Conservation (phyloP, 2,888 invertebrate genomes). For the Seira sanloemensis region DNA sequence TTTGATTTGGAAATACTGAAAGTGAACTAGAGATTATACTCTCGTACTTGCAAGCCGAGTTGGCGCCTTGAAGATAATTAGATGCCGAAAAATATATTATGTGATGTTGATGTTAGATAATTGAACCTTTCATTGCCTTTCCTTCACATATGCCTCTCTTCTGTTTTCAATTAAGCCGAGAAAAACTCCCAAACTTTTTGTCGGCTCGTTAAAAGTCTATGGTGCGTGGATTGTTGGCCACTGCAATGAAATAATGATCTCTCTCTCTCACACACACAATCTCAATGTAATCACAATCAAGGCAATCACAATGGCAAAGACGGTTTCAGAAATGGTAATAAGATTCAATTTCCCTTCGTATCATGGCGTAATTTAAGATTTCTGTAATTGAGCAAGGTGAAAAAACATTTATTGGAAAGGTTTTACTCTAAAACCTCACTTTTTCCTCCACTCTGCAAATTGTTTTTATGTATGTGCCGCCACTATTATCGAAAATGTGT, state of each 20-base stretch:
- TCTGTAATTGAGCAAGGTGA: not conserved
- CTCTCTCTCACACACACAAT: too few relatives aligned
- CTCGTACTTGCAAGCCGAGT: too few relatives aligned
- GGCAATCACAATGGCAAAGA: not conserved
- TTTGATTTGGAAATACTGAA: not conserved
- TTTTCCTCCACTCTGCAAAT: too few relatives aligned
- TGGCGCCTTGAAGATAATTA: constrained; percentile 7
- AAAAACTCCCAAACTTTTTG: not conserved
- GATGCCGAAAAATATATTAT: constrained; percentile 5
- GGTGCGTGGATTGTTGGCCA: too few relatives aligned
- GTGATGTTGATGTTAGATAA: not conserved
- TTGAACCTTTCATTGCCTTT: not conserved
- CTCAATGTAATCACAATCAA: not conserved
- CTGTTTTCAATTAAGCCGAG: constrained; percentile 11
- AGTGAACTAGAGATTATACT: not conserved
- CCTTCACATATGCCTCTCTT: constrained; percentile 2
- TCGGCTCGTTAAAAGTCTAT: constrained; percentile 9
- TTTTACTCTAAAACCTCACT: too few relatives aligned
- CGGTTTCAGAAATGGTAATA: not conserved
- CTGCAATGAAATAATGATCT: not conserved
- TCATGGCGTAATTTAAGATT: not conserved
- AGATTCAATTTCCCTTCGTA: not conserved
- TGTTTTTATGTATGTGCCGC: too few relatives aligned
- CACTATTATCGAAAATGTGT: too few relatives aligned
- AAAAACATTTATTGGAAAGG: too few relatives aligned